Evolutionary conservation across 1,140 invertebrate species (phyloP).

Genomic region (Drosophila eugracilis): DNA sequence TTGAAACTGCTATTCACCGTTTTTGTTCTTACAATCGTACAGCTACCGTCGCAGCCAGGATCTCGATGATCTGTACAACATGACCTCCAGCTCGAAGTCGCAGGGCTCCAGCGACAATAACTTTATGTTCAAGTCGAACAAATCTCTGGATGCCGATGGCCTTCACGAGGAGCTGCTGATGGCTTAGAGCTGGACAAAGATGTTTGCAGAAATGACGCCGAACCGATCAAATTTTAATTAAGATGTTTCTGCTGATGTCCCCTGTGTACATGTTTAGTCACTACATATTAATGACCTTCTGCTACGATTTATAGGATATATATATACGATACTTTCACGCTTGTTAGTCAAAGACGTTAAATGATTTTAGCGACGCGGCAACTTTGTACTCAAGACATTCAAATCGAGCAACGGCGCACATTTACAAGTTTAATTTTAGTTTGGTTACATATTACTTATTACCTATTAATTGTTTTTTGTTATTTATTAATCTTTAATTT

Average conservation of each 20-base stretch:
- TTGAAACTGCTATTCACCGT: background rate
- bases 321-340: constrained; percentile 31
- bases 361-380: constrained; percentile 23
- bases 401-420: constrained; percentile 14
- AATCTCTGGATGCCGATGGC: constrained; percentile 65
- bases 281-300: constrained; percentile 4
- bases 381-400: constrained; percentile 41
- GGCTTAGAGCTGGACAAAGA: constrained; percentile 36
- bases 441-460: constrained; percentile 20
- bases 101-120: constrained; percentile 85
- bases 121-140: constrained; percentile 80
- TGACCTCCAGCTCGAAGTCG: constrained; percentile 86
- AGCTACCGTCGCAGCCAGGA: constrained; percentile 85
- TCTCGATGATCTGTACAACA: constrained; percentile 86
- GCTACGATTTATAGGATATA: constrained; percentile 24
- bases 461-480: constrained; percentile 5
- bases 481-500: constrained; percentile 41
- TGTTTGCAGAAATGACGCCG: background rate
- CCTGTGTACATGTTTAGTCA: constrained; percentile 52
- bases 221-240: constrained; percentile 35
- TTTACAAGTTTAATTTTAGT: constrained; percentile 15
- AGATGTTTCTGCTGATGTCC: constrained; percentile 27
- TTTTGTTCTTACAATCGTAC: background rate
- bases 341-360: constrained; percentile 40
- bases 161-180: constrained; percentile 74